These are phyloP conservation scores for Tribolium freemani DNA, from an alignment of 2,888 invertebrate species.

Conservation along the genomic window DNA sequence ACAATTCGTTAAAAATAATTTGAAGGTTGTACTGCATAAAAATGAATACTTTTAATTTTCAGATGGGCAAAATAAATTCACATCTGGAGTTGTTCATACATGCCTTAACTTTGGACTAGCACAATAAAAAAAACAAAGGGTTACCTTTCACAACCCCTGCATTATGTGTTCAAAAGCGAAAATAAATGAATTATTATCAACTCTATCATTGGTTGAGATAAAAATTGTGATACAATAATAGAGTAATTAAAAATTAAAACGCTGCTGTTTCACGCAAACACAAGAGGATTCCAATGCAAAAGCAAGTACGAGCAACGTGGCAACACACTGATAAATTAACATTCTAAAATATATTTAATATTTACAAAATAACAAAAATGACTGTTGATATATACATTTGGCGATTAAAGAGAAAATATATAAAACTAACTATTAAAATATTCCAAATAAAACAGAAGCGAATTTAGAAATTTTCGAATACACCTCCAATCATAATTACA, in stretches of 20 bases:
- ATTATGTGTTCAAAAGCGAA: neutral
- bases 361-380: conserved; percentile 40
- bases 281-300: conserved; percentile 3
- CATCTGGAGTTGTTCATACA: neutral
- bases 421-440: conserved; percentile 35
- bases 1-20: conserved; percentile 10
- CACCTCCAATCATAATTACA: conserved; percentile 48
- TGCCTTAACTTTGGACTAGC: conserved; percentile 8
- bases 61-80: conserved; percentile 1
- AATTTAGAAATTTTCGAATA: conserved; percentile 39
- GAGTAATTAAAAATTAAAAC: no score
- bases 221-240: no score
- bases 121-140: no score
- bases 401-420: conserved; percentile 19
- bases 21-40: conserved; percentile 4
- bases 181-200: no score
- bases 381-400: conserved; percentile 39
- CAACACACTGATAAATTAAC: neutral
- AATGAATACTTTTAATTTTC: conserved; percentile 2
- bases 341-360: conserved; percentile 6
- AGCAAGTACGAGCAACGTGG: conserved; percentile 1
- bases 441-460: conserved; percentile 33
- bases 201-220: no score
- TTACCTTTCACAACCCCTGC: no score
- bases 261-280: no score